Conservation (phyloP, 1,140 invertebrate species). For the Orussus abietinus region DNA sequence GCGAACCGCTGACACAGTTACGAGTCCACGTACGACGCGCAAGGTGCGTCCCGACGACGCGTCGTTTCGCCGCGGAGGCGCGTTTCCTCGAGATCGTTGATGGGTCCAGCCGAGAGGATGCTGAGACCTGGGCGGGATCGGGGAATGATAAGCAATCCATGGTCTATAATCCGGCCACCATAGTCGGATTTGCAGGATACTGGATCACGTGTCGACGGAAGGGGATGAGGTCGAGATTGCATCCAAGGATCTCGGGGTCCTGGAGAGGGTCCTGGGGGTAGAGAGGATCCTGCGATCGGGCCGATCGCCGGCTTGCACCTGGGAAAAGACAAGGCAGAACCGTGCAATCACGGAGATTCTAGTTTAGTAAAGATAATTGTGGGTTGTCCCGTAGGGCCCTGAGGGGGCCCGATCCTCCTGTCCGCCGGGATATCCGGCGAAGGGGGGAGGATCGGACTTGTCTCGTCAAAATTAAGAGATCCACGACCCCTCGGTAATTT, state of each 20-base stretch:
- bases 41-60: not conserved
- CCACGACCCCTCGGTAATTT: conserved; percentile 40
- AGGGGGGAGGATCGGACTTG: conserved; percentile 29
- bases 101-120: too few species aligned
- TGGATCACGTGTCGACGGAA: not conserved
- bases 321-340: conserved; percentile 29
- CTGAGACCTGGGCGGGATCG: not conserved
- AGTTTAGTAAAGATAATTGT: conserved; percentile 51
- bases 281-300: too few species aligned
- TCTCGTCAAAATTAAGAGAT: conserved; percentile 51
- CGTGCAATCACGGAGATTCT: conserved; percentile 47
- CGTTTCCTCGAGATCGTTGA: too few species aligned
- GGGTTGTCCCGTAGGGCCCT: conserved; percentile 35
- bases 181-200: too few species aligned
- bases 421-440: conserved; percentile 17
- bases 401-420: too few species aligned
- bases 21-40: not conserved
- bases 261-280: not conserved
- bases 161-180: too few species aligned
- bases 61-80: too few species aligned
- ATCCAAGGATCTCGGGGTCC: not conserved
- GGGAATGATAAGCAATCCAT: too few species aligned
- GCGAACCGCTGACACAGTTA: not conserved
- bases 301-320: conserved; percentile 24
- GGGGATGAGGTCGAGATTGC: not conserved